Conservation (phyloP, 2,113 vertebrate genomes). For the Aphyosemion australe region DNA sequence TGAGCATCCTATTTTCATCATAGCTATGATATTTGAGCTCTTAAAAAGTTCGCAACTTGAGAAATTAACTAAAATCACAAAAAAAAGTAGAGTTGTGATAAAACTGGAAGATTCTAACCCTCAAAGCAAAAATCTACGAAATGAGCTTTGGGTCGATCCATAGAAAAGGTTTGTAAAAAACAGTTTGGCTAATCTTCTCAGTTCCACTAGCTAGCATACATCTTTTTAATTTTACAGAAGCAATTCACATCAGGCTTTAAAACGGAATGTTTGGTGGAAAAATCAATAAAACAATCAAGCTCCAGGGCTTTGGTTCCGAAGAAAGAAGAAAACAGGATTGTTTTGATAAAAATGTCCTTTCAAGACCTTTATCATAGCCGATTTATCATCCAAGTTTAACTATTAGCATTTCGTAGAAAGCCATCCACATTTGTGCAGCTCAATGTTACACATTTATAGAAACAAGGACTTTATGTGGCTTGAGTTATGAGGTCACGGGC, state of each 20-base stretch:
- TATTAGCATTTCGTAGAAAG: not conserved
- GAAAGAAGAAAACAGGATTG: not conserved
- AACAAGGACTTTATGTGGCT: not conserved
- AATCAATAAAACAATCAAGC: slow-evolving; percentile 3
- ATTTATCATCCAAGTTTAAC: not conserved
- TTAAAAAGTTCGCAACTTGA: not conserved
- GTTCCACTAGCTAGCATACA: not conserved
- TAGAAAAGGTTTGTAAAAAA: not conserved
- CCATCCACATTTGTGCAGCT: not conserved
- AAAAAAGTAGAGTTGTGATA: not conserved
- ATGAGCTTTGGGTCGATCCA: not conserved
- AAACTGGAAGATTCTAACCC: not conserved
- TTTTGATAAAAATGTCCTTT: no score
- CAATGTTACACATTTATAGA: not conserved
- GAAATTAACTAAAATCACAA: not conserved
- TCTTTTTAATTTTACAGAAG: not conserved
- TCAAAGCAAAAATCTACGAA: no score
- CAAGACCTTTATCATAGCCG: not conserved
- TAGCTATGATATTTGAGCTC: not conserved
- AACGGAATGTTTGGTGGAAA: not conserved
- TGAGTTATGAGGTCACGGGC: not conserved
- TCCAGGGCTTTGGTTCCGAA: not conserved
- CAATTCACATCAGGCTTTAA: not conserved
- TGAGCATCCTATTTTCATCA: slow-evolving; percentile 27
- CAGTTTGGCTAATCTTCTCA: not conserved